Evolutionary conservation across 2,797 vertebrate species (phyloP).

Genomic region (Anabas testudineus): DNA sequence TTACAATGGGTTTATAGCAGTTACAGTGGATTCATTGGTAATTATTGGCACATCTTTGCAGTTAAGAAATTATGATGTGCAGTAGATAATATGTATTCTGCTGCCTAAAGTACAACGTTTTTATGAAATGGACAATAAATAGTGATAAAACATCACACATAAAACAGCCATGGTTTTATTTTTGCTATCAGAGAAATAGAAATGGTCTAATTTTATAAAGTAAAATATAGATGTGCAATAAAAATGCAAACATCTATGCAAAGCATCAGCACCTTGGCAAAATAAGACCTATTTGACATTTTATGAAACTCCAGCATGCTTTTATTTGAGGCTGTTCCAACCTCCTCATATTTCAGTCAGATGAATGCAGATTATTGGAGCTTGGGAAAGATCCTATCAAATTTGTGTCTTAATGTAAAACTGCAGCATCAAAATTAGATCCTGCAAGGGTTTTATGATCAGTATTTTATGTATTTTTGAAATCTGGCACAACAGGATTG

Average conservation of each 20-base stretch:
- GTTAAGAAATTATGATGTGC: conserved; percentile 1
- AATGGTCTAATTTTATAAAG: conserved; percentile 3
- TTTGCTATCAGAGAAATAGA: neutral
- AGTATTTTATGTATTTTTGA: conserved; percentile 64
- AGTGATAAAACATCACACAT: neutral
- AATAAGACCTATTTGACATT: conserved; percentile 40
- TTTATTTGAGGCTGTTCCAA: conserved; percentile 34
- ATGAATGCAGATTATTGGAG: conserved; percentile 61
- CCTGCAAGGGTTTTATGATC: conserved; percentile 57
- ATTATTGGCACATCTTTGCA: conserved; percentile 2
- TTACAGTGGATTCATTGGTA: conserved; percentile 3
- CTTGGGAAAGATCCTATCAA: conserved; percentile 62
- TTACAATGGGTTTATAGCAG: conserved; percentile 3
- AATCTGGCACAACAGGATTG: conserved; percentile 53
- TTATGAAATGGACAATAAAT: neutral
- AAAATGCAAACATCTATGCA: conserved; percentile 31
- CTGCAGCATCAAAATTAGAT: conserved; percentile 53
- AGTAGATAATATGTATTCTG: neutral
- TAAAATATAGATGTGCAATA: neutral
- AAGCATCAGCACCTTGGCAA: conserved; percentile 21
- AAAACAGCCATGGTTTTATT: neutral
- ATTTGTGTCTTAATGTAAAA: conserved; percentile 58
- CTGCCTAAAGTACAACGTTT: neutral
- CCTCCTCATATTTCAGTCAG: conserved; percentile 46
- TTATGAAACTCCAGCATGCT: conserved; percentile 22